phyloP scores from a whole-genome alignment of 2,888 invertebrate genomes.

The Sphaeridia pumilis region DNA sequence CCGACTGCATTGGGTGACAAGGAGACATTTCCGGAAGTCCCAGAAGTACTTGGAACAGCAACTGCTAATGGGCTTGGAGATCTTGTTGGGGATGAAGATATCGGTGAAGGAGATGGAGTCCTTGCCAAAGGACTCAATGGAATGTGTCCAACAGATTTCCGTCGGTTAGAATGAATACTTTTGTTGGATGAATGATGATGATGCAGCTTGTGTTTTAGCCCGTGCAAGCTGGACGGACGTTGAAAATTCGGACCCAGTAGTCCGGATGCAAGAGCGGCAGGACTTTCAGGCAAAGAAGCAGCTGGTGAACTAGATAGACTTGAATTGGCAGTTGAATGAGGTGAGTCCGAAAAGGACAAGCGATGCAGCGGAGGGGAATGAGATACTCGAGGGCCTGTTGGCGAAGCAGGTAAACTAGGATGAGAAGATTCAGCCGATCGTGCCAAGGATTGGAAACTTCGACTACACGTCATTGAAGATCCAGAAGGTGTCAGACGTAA shows the following conservation, averaged over 20 bases:
- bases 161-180: conserved; percentile 55
- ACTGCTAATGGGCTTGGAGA: conserved; percentile 70
- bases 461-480: conserved; percentile 51
- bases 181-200: conserved; percentile 38
- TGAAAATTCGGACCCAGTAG: conserved; percentile 51
- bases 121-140: conserved; percentile 89
- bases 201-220: conserved; percentile 79
- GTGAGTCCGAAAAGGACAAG: conserved; percentile 41
- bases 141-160: conserved; percentile 86
- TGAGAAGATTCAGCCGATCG: conserved; percentile 42
- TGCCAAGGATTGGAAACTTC: conserved; percentile 59
- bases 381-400: conserved; percentile 39
- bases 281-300: conserved; percentile 45
- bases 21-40: conserved; percentile 20
- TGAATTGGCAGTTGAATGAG: conserved; percentile 52
- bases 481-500: conserved; percentile 33
- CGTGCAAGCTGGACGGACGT: conserved; percentile 87
- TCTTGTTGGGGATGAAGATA: conserved; percentile 66
- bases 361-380: conserved; percentile 42
- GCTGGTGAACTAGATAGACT: conserved; percentile 50
- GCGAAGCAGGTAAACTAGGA: conserved; percentile 37
- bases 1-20: conserved; percentile 36
- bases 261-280: conserved; percentile 39
- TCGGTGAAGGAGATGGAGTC: conserved; percentile 85
- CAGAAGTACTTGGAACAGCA: conserved; percentile 48